Evolutionary conservation across 2,113 vertebrate genomes (phyloP).

Genomic region (Paradoxurus hermaphroditus): DNA sequence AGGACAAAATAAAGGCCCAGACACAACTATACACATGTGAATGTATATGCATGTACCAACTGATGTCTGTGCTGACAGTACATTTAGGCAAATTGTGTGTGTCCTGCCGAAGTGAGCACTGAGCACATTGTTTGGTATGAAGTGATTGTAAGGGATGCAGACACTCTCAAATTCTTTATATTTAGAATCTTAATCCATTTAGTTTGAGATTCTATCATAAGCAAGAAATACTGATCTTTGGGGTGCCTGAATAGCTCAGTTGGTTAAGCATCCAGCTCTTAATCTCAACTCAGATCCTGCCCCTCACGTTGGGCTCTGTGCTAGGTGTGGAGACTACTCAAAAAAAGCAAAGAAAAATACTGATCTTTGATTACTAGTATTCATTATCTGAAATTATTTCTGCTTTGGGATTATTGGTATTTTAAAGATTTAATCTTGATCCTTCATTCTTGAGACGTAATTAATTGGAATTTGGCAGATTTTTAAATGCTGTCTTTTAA

Average conservation of each 20-base stretch:
- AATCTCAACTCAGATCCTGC: no score
- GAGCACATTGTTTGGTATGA: not conserved
- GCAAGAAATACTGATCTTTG: not conserved
- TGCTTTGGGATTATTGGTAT: not conserved
- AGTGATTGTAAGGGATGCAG: not conserved
- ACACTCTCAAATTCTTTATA: not conserved
- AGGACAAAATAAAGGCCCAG: not conserved
- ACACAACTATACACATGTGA: not conserved
- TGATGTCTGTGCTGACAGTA: not conserved
- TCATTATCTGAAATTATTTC: conserved; percentile 17
- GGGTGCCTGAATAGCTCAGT: no score
- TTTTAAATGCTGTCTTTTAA: not conserved
- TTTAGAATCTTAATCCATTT: conserved; percentile 1
- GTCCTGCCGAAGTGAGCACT: no score
- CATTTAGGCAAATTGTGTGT: not conserved
- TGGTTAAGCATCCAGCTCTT: no score
- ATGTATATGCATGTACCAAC: not conserved
- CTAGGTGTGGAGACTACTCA: no score
- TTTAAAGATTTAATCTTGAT: conserved; percentile 9
- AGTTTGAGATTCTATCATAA: not conserved
- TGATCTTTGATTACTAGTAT: not conserved
- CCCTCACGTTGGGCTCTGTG: no score
- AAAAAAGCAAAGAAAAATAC: not conserved
- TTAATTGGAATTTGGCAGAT: not conserved
- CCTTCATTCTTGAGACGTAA: conserved; percentile 21